These are phyloP conservation scores for Acanthornis magna DNA, from an alignment of 2,797 vertebrate genomes.

Conservation along the genomic window DNA sequence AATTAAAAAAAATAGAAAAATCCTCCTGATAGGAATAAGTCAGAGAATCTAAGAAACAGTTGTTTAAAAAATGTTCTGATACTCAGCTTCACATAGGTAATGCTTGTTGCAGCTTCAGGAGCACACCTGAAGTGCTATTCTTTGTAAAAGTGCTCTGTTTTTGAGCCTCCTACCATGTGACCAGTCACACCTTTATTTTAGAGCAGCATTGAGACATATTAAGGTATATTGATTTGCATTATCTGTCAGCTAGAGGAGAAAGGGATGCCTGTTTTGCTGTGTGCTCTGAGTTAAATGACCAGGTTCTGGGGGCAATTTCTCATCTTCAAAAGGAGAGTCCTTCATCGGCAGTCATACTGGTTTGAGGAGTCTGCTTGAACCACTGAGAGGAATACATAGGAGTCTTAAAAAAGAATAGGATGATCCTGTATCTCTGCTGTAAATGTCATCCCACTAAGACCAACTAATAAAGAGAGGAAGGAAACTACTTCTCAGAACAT, in stretches of 20 bases:
- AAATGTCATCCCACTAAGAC: background rate
- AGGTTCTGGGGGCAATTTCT: background rate
- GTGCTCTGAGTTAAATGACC: background rate
- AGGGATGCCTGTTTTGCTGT: background rate
- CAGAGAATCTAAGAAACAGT: background rate
- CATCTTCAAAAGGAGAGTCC: background rate
- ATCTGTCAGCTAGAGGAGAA: background rate
- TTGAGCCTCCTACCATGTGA: background rate
- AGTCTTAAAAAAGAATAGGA: background rate
- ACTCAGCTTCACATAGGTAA: background rate
- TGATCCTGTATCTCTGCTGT: background rate
- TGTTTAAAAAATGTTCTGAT: background rate
- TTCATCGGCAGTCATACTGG: background rate
- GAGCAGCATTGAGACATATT: background rate
- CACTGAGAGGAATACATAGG: background rate
- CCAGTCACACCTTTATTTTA: background rate
- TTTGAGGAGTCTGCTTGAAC: background rate
- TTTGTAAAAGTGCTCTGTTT: rapidly evolving
- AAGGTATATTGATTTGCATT: background rate
- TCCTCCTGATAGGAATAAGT: background rate
- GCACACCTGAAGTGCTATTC: background rate
- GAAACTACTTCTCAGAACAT: background rate
- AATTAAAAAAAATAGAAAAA: rapidly evolving
- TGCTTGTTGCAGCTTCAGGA: background rate
- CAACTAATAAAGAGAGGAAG: background rate